phyloP scores from a whole-genome alignment of 1,140 invertebrate species.

The Danaus plexippus region DNA sequence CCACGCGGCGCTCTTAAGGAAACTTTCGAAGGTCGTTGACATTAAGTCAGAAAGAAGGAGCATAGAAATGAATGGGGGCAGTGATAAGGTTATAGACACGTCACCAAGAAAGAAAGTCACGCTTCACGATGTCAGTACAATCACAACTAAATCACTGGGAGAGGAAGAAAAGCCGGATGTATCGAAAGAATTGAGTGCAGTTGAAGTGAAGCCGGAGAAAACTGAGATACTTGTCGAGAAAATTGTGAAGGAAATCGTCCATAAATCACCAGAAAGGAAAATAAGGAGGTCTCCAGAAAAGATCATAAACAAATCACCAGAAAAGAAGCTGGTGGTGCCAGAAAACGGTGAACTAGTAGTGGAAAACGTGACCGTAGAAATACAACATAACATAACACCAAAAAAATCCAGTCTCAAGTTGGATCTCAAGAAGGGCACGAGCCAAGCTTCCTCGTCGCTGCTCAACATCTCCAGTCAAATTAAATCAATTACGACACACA shows the following conservation, averaged over 20 bases:
- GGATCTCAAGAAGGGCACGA: constrained; percentile 58
- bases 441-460: constrained; percentile 52
- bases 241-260: constrained; percentile 2
- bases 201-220: constrained; percentile 7
- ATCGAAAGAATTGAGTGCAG: constrained; percentile 10
- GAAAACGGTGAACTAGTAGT: constrained; percentile 44
- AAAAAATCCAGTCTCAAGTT: constrained; percentile 62
- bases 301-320: constrained; percentile 18
- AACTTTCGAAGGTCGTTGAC: constrained; percentile 61
- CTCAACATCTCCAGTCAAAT: constrained; percentile 68
- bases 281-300: constrained; percentile 21
- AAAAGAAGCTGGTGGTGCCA: constrained; percentile 24
- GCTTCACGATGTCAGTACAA: constrained; percentile 55
- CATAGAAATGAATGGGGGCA: constrained; percentile 54
- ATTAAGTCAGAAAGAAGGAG: constrained; percentile 54
- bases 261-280: constrained; percentile 18
- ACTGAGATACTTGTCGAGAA: constrained; percentile 9
- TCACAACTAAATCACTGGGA: constrained; percentile 53
- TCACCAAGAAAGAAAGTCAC: constrained; percentile 41
- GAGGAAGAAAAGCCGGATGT: constrained; percentile 28
- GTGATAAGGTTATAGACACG: constrained; percentile 39
- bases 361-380: constrained; percentile 64
- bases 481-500: constrained; percentile 64
- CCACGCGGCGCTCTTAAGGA: constrained; percentile 54
- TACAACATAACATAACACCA: constrained; percentile 62